phyloP scores from a whole-genome alignment of 1,140 invertebrate genomes.

The Sycophaga agraensis region DNA sequence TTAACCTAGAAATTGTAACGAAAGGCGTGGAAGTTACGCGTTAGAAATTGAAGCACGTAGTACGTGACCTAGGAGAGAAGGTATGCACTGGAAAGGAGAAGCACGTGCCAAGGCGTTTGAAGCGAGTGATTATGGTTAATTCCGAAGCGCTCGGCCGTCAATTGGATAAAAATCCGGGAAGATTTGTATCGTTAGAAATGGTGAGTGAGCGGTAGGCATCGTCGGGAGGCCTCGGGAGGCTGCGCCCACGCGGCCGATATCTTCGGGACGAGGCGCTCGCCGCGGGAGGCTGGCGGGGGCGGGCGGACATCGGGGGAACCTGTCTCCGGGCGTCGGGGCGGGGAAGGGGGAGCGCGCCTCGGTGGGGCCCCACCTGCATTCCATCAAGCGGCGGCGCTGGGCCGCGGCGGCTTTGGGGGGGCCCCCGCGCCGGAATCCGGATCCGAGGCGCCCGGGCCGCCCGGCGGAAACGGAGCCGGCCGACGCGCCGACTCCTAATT shows the following conservation, averaged over 20 bases:
- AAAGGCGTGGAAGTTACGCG: no score
- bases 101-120: no score
- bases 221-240: conserved; percentile 16
- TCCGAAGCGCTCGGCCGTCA: no score
- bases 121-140: no score
- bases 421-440: conserved; percentile 26
- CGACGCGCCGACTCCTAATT: no score
- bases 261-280: conserved; percentile 57
- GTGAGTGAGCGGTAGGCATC: background rate
- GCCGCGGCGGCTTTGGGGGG: conserved; percentile 25
- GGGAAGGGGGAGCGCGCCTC: background rate
- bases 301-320: conserved; percentile 52
- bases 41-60: no score
- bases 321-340: conserved; percentile 53
- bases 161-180: no score
- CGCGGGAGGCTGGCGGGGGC: conserved; percentile 12
- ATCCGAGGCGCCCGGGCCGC: conserved; percentile 22
- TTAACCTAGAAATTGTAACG: no score
- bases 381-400: conserved; percentile 50
- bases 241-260: conserved; percentile 51
- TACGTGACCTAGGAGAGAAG: no score
- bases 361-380: conserved; percentile 52
- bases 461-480: conserved; percentile 37
- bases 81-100: no score
- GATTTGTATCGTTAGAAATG: no score